Evolutionary conservation across 2,888 invertebrate genomes (phyloP).

Genomic region (Pemphredon lugubris): DNA sequence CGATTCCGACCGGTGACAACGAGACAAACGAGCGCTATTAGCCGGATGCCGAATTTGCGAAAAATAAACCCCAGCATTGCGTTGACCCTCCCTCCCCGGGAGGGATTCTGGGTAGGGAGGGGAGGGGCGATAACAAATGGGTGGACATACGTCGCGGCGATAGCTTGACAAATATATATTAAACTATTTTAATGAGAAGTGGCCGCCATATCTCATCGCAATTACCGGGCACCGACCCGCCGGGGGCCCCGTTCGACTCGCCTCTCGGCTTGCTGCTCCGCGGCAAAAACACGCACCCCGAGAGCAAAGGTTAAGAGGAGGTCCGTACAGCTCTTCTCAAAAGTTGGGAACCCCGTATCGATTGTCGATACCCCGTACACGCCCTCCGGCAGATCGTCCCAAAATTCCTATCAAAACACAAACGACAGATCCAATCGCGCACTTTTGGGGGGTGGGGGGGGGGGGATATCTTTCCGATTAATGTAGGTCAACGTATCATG

Average conservation of each 20-base stretch:
- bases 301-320: constrained; percentile 75
- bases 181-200: constrained; percentile 80
- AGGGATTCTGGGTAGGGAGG: constrained; percentile 16
- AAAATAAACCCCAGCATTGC: constrained; percentile 59
- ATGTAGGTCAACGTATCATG: neutral
- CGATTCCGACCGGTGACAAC: constrained; percentile 67
- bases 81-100: constrained; percentile 11
- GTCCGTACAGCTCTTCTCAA: constrained; percentile 41
- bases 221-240: constrained; percentile 73
- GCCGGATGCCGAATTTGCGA: constrained; percentile 71
- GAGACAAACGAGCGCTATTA: constrained; percentile 73
- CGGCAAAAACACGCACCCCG: constrained; percentile 65
- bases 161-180: constrained; percentile 79
- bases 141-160: constrained; percentile 69
- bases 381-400: too few species aligned
- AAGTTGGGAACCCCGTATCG: neutral
- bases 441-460: too few species aligned
- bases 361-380: too few species aligned
- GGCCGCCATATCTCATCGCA: constrained; percentile 78
- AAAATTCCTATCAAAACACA: too few species aligned
- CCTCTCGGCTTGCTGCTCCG: constrained; percentile 50
- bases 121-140: constrained; percentile 69
- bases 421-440: too few species aligned
- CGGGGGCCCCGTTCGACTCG: constrained; percentile 53
- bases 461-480: too few species aligned